Conservation (phyloP, 2,888 invertebrate species). For the Pollenia angustigena region DNA sequence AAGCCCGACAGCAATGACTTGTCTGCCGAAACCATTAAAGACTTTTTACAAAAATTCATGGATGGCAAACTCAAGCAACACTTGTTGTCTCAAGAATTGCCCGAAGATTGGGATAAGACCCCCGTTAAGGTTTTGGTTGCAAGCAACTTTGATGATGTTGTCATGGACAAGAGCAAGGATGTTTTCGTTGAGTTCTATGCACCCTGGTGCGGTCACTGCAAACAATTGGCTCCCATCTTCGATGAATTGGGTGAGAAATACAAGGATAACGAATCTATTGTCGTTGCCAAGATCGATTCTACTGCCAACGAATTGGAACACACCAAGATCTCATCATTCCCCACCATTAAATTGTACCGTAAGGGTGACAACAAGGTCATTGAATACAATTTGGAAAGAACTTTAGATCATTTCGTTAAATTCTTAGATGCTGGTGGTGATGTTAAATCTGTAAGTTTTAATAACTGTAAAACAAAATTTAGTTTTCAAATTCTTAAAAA, state of each 20-base stretch:
- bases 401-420: constrained; percentile 95
- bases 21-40: constrained; percentile 83
- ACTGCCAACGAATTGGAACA: constrained; percentile 99
- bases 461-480: not conserved
- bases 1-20: constrained; percentile 89
- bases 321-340: constrained; percentile 97
- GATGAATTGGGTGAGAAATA: constrained; percentile 98
- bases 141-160: constrained; percentile 97
- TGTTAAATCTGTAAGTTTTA: constrained; percentile 86
- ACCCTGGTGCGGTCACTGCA: constrained; percentile 99
- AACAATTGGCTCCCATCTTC: constrained; percentile 98
- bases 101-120: constrained; percentile 98
- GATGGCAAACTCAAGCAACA: constrained; percentile 98
- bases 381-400: constrained; percentile 98
- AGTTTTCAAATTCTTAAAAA: not conserved
- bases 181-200: constrained; percentile 99
- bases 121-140: constrained; percentile 97
- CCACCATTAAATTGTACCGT: constrained; percentile 96
- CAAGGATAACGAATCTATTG: constrained; percentile 91
- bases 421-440: constrained; percentile 97
- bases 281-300: constrained; percentile 99
- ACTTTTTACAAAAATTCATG: constrained; percentile 95
- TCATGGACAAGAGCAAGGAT: constrained; percentile 92
- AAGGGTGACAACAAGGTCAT: constrained; percentile 95
- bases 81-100: constrained; percentile 95